These are phyloP conservation scores for Arctopsyche grandis DNA, from an alignment of 1,140 invertebrate species.

Conservation along the genomic window DNA sequence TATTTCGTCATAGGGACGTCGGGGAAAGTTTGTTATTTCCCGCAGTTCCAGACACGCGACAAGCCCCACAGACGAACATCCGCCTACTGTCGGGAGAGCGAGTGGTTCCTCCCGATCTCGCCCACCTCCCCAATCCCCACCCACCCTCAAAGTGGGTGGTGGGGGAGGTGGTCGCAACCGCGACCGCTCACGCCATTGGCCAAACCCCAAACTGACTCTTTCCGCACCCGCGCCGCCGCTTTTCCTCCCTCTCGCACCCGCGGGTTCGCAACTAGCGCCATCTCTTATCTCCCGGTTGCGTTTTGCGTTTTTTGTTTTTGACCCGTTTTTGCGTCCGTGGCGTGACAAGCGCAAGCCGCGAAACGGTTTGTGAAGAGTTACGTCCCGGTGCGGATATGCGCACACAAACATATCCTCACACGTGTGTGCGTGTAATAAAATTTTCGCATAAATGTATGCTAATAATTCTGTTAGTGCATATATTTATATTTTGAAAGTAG, in stretches of 20 bases:
- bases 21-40: no score
- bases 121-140: neutral
- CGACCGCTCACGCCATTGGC: slow-evolving; percentile 57
- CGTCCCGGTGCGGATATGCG: slow-evolving; percentile 14
- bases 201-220: slow-evolving; percentile 54
- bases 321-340: slow-evolving; percentile 50
- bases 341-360: slow-evolving; percentile 53
- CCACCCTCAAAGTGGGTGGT: slow-evolving; percentile 40
- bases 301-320: slow-evolving; percentile 50
- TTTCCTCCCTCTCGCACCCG: slow-evolving; percentile 52
- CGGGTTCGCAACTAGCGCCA: slow-evolving; percentile 45
- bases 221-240: slow-evolving; percentile 49
- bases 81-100: neutral
- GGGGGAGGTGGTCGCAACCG: slow-evolving; percentile 44
- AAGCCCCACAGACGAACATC: no score
- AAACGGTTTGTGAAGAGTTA: slow-evolving; percentile 52
- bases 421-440: slow-evolving; percentile 12
- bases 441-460: neutral
- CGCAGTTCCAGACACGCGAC: no score
- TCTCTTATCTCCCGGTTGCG: slow-evolving; percentile 21
- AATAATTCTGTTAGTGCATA: no score
- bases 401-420: neutral
- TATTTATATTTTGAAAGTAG: no score
- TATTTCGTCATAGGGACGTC: no score
- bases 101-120: neutral